A percentile compares a stretch with the other conserved stretches of the same genome.
phyloP scores from a whole-genome alignment of 2,113 vertebrate genomes.

The Empidonax traillii region DNA sequence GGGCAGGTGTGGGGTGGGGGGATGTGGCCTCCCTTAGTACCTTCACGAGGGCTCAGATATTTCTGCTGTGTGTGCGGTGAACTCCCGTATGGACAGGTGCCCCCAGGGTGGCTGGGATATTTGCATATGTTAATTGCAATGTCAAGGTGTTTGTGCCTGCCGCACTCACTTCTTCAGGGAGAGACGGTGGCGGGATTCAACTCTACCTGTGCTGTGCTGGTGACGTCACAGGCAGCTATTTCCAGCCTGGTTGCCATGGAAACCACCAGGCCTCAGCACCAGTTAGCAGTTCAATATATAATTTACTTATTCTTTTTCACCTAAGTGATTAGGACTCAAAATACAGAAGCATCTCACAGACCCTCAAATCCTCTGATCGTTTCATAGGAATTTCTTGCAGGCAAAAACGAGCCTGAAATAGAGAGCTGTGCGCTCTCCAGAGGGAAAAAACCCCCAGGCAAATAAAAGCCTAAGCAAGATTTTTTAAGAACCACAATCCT shows the following conservation, averaged over 20 bases:
- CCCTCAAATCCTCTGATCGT: background rate
- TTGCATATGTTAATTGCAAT: constrained; percentile 66
- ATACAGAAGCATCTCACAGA: constrained; percentile 67
- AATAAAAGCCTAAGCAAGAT: constrained; percentile 16
- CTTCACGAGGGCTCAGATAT: background rate
- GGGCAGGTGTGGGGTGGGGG: background rate
- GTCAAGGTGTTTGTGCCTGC: constrained; percentile 60
- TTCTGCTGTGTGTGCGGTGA: fast-evolving
- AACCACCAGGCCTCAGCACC: constrained; percentile 83
- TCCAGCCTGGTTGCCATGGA: constrained; percentile 81
- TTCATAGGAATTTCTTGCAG: constrained; percentile 10
- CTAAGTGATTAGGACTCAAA: constrained; percentile 70
- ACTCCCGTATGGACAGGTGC: background rate
- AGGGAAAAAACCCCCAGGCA: background rate
- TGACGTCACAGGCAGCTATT: constrained; percentile 78
- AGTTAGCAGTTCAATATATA: constrained; percentile 84
- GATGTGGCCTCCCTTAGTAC: background rate
- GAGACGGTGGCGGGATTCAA: constrained; percentile 50
- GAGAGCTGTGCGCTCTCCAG: constrained; percentile 11
- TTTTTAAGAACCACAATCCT: background rate
- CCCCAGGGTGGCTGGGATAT: background rate
- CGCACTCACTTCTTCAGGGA: constrained; percentile 63
- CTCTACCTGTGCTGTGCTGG: constrained; percentile 78
- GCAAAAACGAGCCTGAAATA: background rate
- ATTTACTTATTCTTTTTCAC: constrained; percentile 81